Evolutionary conservation across 2,888 invertebrate species (phyloP), one percentile per base, ranked within the genome.

Genomic region (Pristionchus maxplancki): DNA sequence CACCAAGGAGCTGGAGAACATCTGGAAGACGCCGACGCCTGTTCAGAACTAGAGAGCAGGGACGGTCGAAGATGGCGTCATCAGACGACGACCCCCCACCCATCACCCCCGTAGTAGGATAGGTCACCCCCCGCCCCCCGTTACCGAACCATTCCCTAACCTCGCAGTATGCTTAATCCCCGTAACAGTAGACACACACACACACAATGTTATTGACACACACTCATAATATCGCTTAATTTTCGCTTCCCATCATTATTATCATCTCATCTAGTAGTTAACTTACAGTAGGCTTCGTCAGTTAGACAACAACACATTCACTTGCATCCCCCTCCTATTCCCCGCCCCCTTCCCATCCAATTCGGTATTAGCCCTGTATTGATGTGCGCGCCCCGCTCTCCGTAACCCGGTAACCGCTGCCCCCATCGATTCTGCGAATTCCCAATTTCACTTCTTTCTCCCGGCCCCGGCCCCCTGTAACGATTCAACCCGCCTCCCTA

Each of bases 1-100:
- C 34, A 64, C 90, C 64, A 90, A 89, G 62, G 92, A 91, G 71
- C 78, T 92, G 64, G 92, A 91, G 82, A 90, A 91, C 58, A 89
- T 92, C 28, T 92, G 92, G 92, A 53, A 88, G 88, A 88, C 88
- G 88, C 88, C 88, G 40, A 88, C 88, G 37, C 88, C 86, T 34
- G 86, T 87, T 28, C 85, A 85, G 85, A 37, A 85, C 85, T 85
- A 64, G 20, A n/a, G 64, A 40, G 64, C 37, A 64, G 64, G 28
- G 82, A 53, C 34, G 50, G 82, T n/a, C 31, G 71, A 34, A 34
- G 34, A 34, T 71, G 71, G 28, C 34, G 31, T 28, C 58, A n/a
- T n/a, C n/a, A n/a, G 53, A 83, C 48, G 53, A 83, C 53, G 53
- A 9, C 34, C 34, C 34, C 82, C 83, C 24, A 11, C 58, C 83